Evolutionary conservation across 2,888 invertebrate genomes (phyloP), one percentile per base, ranked within the genome.

Genomic region (Cacoxenus indagator): DNA sequence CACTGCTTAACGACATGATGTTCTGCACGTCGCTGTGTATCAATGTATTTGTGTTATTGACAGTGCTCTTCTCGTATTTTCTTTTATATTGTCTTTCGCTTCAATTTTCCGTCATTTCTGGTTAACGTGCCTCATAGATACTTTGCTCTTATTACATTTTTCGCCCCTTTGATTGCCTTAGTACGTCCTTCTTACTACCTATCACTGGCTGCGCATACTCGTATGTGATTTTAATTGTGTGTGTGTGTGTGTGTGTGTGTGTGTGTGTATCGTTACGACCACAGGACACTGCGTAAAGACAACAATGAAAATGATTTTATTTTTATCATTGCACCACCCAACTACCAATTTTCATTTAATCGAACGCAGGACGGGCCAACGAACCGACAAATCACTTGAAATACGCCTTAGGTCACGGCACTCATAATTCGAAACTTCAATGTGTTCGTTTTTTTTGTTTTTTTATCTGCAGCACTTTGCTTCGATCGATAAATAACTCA

Each of bases 121-220:
- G 73, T 82, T 83, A 80, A 80, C 80, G 75, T 76, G 73, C 73
- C 73, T 77, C 81, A 77, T 78, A 80, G 80, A 83, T 84, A 81
- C 84, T 81, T 80, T 83, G 77, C 84, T 81, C 82, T 83, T 81
- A 83, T 81, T 83, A 83, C 81, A 74, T 75, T 75, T 67, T 70
- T 75, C 69, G 71, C 57, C 29, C 45, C 27, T 46, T 29, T 27
- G 62, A 24, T 62, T 64, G 46, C 24, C 11, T 17, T 61, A 22
- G 37, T 37, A 8, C 8, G 37, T 37, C 14, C 9, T 19, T 64
- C 37, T 64, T 27, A 46, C 14, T 55, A 37, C 43, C 8, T 29
- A 19, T 54, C 4, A 27, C 19, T 54, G 54, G 3, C 26, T 45
- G 46, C 2, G 17, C 24, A 24, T 59, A n/a, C n/a, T n/a, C n/a